Base-by-base conservation (phyloP, 2,888 invertebrate species). In the Scaptomyza cyrtandrae region DNA sequence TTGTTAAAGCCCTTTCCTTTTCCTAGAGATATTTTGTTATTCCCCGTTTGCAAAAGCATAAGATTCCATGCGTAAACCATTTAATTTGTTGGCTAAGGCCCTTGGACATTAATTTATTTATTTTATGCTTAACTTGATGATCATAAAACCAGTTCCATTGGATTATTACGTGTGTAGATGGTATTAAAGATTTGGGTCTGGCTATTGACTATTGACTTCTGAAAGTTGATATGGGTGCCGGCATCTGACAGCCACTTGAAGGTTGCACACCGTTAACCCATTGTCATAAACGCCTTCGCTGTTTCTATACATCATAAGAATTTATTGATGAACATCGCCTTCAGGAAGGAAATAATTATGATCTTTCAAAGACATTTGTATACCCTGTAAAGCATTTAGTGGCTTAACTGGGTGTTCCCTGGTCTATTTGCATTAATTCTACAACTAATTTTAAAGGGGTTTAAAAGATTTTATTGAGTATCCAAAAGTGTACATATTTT, bases 71-170 rank as follows among this genome's bases (percentile, higher is more conserved):
- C n/a, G 14, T 9, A 14, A 31, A 9, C 16, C 37, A 9, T 4
- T 19, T 19, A 39, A 48, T 55, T 35, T 71, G 14, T 29, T 41
- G 62, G 19, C 43, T 59, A 4, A 27, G 41, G 31, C 54, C 49
- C 29, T 65, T 72, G 52, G 49, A 7, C 43, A 73, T 64, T 56
- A 60, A 57, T 19, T 33, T 54, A 5, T 27, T 13, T 54, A 45
- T 37, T 43, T 56, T 70, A 48, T 33, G 19, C 0, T 9, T 49
- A 37, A 43, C 39, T 37, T 65, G 43, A 62, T 33, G 19, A 33
- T 9, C 14, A 43, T n/a, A 43, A 74, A 79, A 76, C 75, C 76
- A 65, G 75, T 76, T 76, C 31, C 48, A 55, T 60, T 62, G 69
- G 43, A 6, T 19, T 9, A 41, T 41, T 19, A 24, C 0, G 2